Conservation (phyloP, 2,797 vertebrate genomes). For the Oreonectes daqikongensis region DNA sequence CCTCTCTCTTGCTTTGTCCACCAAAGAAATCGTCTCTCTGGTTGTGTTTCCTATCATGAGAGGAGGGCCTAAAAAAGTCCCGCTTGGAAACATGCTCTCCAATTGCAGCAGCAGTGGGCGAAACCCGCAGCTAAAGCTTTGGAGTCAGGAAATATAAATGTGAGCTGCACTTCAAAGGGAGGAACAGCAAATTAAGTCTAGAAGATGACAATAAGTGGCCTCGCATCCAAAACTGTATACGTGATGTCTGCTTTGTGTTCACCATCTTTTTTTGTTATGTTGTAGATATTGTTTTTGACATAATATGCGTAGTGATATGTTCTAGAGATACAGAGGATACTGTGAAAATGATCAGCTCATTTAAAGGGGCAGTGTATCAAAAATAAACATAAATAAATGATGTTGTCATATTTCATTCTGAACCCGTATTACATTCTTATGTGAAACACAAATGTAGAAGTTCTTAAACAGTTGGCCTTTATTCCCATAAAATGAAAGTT, state of each 20-base stretch:
- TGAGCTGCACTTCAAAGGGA: slow-evolving; percentile 78
- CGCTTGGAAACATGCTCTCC: slow-evolving; percentile 81
- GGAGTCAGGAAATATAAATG: slow-evolving; percentile 80
- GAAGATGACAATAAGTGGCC: slow-evolving; percentile 80
- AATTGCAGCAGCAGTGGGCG: slow-evolving; percentile 71
- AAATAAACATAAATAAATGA: background rate
- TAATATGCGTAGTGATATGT: slow-evolving; percentile 53
- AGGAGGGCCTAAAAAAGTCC: slow-evolving; percentile 71
- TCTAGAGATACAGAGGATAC: slow-evolving; percentile 12
- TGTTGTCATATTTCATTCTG: too few species aligned
- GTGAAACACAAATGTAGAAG: background rate
- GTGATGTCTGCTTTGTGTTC: slow-evolving; percentile 77
- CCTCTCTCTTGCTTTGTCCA: slow-evolving; percentile 75
- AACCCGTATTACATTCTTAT: too few species aligned
- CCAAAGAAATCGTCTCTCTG: slow-evolving; percentile 61
- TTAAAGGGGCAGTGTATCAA: background rate
- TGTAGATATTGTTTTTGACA: slow-evolving; percentile 27
- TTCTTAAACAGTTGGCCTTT: background rate
- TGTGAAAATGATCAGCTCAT: background rate
- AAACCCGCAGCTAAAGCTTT: slow-evolving; percentile 51
- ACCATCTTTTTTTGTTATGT: background rate
- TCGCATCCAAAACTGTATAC: slow-evolving; percentile 76
- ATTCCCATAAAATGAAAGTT: background rate
- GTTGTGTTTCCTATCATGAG: slow-evolving; percentile 83
- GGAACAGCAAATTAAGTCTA: slow-evolving; percentile 76